Evolutionary conservation across 2,113 vertebrate species (phyloP).

Genomic region (Amphilophus citrinellus): DNA sequence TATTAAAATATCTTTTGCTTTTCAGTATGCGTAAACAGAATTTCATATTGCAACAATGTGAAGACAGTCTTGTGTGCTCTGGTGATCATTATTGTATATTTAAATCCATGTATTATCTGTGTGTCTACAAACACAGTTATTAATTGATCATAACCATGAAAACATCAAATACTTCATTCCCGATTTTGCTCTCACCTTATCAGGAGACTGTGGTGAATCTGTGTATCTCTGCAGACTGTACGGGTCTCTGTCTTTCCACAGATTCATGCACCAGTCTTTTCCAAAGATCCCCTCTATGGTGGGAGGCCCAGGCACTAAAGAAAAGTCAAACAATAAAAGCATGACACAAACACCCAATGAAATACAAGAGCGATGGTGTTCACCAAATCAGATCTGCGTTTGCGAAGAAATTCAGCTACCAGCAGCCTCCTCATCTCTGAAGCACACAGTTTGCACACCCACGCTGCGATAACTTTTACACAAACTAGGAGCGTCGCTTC

Average conservation of each 20-base stretch:
- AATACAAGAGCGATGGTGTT: not conserved
- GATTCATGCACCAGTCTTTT: constrained; percentile 78
- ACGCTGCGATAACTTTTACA: constrained; percentile 58
- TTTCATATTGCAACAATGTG: too few relatives aligned
- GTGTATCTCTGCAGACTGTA: constrained; percentile 18
- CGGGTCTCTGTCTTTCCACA: constrained; percentile 74
- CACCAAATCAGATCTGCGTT: not conserved
- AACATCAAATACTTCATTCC: not conserved
- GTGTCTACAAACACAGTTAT: not conserved
- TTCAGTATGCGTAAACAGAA: not conserved
- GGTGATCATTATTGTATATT: not conserved
- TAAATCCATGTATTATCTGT: not conserved
- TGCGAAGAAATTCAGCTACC: constrained; percentile 20
- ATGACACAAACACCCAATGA: not conserved
- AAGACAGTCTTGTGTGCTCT: not conserved
- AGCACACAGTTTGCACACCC: constrained; percentile 63
- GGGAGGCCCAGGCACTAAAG: constrained; percentile 51
- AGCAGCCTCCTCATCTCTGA: constrained; percentile 24
- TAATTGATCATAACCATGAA: not conserved
- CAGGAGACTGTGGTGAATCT: constrained; percentile 21
- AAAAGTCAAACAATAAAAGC: not conserved
- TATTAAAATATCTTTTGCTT: not conserved
- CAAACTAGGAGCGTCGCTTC: constrained; percentile 25
- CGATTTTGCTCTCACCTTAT: constrained; percentile 34
- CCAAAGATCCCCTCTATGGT: constrained; percentile 79